Evolutionary conservation across 2,888 invertebrate genomes (phyloP), one percentile per base, ranked within the genome.

Genomic region (Nymphalis c-album): DNA sequence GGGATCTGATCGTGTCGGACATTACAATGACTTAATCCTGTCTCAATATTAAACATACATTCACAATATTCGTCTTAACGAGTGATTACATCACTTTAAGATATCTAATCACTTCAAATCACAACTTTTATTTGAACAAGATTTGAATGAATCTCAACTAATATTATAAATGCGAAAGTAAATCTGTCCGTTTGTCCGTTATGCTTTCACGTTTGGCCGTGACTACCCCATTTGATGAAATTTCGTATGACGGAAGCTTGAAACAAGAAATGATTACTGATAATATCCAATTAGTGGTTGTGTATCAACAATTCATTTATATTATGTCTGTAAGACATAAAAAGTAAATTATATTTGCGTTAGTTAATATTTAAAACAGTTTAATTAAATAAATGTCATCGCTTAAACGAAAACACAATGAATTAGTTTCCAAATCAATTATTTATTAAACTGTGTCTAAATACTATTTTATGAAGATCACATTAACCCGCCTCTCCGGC

Each of bases 11-110:
- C 26, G 2, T 50, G 50, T 26, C 3, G 18, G 20, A 57, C 40
- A 13, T 57, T 13, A 57, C 35, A 40, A 57, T 57, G 18, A 57
- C 57, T 40, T 57, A n/a, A 57, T 57, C 53, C 22, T 55, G 31
- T 31, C 17, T 31, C 55, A 26, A 55, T 35, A 31, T 18, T 57
- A 18, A 40, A 20, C 1, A 18, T 8, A 40, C 40, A 40, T 57
- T 35, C n/a, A 57, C 16, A 40, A 10, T 13, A 40, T 40, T 40
- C 40, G 40, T 13, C 40, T 13, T 13, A 13, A 40, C 2, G 13
- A 40, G 13, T 40, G 40, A 40, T 40, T 13, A 40, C 35, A 40
- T 22, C 22, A 22, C 26, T 40, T 40, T 40, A 13, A 40, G 13
- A 40, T 3, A 35, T 7, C 8, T 40, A 2, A 4, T 13, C 4